Evolutionary conservation across 2,797 vertebrate species (phyloP), one percentile per base, ranked within the genome.

Genomic region (Sibirionetta formosa): DNA sequence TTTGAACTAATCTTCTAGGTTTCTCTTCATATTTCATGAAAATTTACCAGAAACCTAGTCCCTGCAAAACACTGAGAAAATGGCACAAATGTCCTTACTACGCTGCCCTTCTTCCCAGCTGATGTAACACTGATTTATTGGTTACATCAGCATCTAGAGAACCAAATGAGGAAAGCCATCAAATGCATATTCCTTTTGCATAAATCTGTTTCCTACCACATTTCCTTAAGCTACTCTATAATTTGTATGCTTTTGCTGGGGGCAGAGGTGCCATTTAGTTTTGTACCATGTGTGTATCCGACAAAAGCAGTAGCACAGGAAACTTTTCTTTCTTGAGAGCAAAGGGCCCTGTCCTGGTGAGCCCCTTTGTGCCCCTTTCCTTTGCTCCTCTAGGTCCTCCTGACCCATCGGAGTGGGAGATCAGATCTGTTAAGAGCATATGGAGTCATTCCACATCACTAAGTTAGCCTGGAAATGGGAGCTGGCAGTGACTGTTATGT

Each of bases 381-480:
- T 0, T 33, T 81, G 60, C 8, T 2, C 81, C 68, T 88, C 60
- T 48, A 48, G 61, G 71, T 82, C 48, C 54, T 89, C 35, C 36
- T 92, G 93, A 91, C 86, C 87, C 88, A 71, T 29, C 0, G 1
- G 38, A 89, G 50, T 24, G 69, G 72, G 92, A 89, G 84, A 83
- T 54, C 81, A 40, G 86, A 36, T 82, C 88, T 89, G 61, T 77
- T 80, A 56, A 81, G 82, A 95, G 53, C 96, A 96, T 95, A 93
- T 78, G 95, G 94, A 97, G 81, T 82, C 92, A 96, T 96, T 97
- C 92, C 94, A 95, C 94, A 87, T 95, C 93, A 89, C 90, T 95
- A 94, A 81, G 86, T 85, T 78, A 95, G 93, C 83, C 94, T 95
- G 86, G 88, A 96, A 94, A 87, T 97, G 92, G 90, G 88, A 95